These are phyloP conservation scores for Cremastobaeus sp. DNA, from an alignment of 2,888 invertebrate genomes.

Conservation along the genomic window DNA sequence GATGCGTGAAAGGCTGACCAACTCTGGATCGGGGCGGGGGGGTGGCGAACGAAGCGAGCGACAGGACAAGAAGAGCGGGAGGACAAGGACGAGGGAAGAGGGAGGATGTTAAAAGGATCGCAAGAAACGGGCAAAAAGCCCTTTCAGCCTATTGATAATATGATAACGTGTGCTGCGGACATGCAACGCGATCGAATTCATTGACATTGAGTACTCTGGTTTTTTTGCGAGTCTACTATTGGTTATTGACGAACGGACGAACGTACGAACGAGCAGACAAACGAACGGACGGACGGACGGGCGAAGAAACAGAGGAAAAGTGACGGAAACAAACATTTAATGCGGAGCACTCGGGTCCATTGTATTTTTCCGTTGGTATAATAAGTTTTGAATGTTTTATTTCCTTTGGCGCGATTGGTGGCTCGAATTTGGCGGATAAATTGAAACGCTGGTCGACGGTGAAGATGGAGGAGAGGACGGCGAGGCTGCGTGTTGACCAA, in stretches of 20 bases:
- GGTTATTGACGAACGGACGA: too few species aligned
- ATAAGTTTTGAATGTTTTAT: too few species aligned
- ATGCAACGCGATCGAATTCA: slow-evolving; percentile 67
- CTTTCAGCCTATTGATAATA: slow-evolving; percentile 60
- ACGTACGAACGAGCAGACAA: too few species aligned
- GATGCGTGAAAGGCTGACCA: too few species aligned
- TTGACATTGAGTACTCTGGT: slow-evolving; percentile 69
- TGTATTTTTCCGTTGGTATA: too few species aligned
- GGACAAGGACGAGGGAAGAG: slow-evolving; percentile 2
- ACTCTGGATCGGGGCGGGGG: slow-evolving; percentile 8
- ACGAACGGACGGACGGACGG: too few species aligned
- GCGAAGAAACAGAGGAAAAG: slow-evolving; percentile 44
- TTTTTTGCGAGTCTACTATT: slow-evolving; percentile 37
- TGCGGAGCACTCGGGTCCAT: slow-evolving; percentile 5
- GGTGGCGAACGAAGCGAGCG: background rate
- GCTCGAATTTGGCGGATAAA: too few species aligned
- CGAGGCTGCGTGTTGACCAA: too few species aligned
- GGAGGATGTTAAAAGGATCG: slow-evolving; percentile 15
- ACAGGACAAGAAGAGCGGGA: background rate
- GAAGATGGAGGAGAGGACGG: too few species aligned
- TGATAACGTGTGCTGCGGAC: slow-evolving; percentile 58
- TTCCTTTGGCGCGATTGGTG: too few species aligned
- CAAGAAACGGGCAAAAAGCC: slow-evolving; percentile 18
- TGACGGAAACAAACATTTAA: slow-evolving; percentile 42
- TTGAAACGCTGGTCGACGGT: too few species aligned